Evolutionary conservation across 2,888 invertebrate species (phyloP), one percentile per base, ranked within the genome.

Genomic region (Orthonychiurus folsomi): DNA sequence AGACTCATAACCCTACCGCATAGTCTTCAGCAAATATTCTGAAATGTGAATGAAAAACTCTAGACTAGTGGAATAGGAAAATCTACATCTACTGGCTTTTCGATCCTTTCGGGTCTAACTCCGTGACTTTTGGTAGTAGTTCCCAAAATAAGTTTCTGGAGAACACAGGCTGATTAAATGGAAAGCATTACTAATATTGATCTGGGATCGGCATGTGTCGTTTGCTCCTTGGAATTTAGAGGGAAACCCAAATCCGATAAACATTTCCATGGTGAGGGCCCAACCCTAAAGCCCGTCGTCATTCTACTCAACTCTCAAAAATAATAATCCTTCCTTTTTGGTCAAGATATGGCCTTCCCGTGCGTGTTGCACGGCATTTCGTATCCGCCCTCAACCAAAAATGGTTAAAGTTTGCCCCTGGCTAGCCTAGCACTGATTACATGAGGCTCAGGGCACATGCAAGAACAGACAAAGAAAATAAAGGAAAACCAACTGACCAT

Each of bases 401-500:
- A 37, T 37, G 37, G 37, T 37, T 37, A 37, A 37, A 37, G 37
- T 37, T 9, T 37, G 5, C 57, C 2, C 23, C 20, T 37, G 37
- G 37, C 9, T 37, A 37, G n/a, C n/a, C n/a, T n/a, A n/a, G n/a
- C n/a, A n/a, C 55, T 54, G 23, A 23, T 21, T 54, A 24, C 24
- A n/a, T 23, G 24, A 21, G 3, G 23, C 55, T 25, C 21, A 23
- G 21, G 20, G 24, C 3, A 2, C 24, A 23, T 20, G 3, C 24
- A 18, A 24, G 25, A 54, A 18, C 3, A 54, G 55, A 54, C 21
- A 23, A 20, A 23, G 25, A 54, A 18, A 23, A 21, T 23, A 37
- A 18, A 37, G 25, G 25, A 24, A 25, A 23, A 23, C 12, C 27
- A 24, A 61, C 70, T 72, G 67, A 72, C 72, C 72, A 64, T 72